These are phyloP conservation scores for Saccopteryx bilineata DNA, from an alignment of 2,113 vertebrate species.

Conservation along the genomic window DNA sequence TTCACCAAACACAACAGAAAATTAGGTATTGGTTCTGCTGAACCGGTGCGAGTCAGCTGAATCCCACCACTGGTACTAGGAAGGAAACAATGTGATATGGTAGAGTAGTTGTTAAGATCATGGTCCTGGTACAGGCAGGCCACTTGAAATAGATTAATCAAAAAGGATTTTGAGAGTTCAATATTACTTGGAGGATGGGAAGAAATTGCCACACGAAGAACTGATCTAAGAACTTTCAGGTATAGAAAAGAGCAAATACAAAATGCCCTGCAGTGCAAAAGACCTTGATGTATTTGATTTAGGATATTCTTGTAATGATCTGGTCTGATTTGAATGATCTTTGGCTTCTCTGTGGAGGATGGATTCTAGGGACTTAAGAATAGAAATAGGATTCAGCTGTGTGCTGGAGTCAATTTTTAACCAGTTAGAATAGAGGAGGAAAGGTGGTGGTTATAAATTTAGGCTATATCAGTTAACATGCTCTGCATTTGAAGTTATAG, in stretches of 20 bases:
- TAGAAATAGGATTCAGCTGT: neutral
- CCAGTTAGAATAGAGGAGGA: neutral
- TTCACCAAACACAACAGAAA: too few relatives aligned
- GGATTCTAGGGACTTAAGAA: neutral
- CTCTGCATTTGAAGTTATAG: neutral
- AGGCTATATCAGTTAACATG: conserved; percentile 8
- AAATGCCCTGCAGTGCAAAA: neutral
- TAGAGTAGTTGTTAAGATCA: neutral
- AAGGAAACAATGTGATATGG: neutral
- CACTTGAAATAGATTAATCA: neutral
- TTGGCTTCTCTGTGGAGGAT: neutral
- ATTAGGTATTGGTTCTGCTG: too few relatives aligned
- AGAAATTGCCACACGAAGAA: neutral
- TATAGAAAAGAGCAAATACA: neutral
- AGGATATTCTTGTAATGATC: neutral
- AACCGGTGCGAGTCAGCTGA: too few relatives aligned
- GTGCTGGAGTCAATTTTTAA: neutral
- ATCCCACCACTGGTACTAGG: neutral
- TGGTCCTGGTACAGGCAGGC: neutral
- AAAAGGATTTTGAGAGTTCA: conserved; percentile 13
- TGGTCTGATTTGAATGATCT: conserved; percentile 32
- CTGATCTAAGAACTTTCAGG: neutral
- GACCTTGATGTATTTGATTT: neutral
- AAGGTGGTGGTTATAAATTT: neutral
- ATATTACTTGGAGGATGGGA: neutral